A percentile compares a stretch with the other conserved stretches of the same genome.
These are phyloP conservation scores for Zeuzera pyrina DNA, from an alignment of 2,888 invertebrate species.

Conservation along the genomic window DNA sequence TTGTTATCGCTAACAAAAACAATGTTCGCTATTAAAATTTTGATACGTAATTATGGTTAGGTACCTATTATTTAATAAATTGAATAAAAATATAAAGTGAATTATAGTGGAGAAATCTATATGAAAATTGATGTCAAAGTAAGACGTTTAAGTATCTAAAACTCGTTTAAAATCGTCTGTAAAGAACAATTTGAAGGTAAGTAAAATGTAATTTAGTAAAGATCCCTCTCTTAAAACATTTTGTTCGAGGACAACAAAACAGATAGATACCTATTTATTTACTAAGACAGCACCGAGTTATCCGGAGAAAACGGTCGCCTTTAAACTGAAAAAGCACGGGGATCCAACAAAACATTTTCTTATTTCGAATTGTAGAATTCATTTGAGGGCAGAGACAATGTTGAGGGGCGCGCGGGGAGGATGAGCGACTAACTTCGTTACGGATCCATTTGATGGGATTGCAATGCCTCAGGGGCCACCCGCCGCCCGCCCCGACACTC, in stretches of 20 bases:
- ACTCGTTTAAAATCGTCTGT: constrained; percentile 17
- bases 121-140: too few relatives aligned
- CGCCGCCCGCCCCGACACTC: constrained; percentile 21
- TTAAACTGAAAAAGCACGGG: constrained; percentile 68
- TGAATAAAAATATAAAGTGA: too few relatives aligned
- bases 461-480: constrained; percentile 72
- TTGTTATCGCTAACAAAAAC: too few relatives aligned
- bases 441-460: constrained; percentile 86
- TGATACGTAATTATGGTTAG: too few relatives aligned
- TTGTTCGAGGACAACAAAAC: constrained; percentile 22
- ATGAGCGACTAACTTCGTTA: constrained; percentile 81
- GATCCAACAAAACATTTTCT: constrained; percentile 73
- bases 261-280: constrained; percentile 29
- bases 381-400: constrained; percentile 74
- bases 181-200: constrained; percentile 27
- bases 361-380: constrained; percentile 74
- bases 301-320: constrained; percentile 58
- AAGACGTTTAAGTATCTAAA: too few relatives aligned
- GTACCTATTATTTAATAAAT: too few relatives aligned
- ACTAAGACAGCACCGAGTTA: constrained; percentile 41
- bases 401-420: constrained; percentile 70
- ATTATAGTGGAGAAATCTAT: too few relatives aligned
- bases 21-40: too few relatives aligned
- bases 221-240: constrained; percentile 34
- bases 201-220: constrained; percentile 34